These are phyloP conservation scores for Sebastes taczanowskii DNA, from an alignment of 2,797 vertebrate genomes.

Conservation along the genomic window DNA sequence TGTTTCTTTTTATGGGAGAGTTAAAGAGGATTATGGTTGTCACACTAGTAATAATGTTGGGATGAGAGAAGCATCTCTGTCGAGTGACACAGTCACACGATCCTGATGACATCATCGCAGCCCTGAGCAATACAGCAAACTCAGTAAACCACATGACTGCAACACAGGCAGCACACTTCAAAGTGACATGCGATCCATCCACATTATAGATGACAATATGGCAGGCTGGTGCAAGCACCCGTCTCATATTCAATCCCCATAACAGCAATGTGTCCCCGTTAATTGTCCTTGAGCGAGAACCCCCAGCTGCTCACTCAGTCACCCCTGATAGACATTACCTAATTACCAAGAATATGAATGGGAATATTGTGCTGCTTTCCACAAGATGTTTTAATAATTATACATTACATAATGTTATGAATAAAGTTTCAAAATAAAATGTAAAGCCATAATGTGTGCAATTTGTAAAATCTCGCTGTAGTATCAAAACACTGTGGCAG, in stretches of 20 bases:
- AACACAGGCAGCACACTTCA: neutral
- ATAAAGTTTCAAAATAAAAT: neutral
- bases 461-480: neutral
- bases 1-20: neutral
- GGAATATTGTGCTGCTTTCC: neutral
- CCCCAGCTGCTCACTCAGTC: slow-evolving; percentile 19
- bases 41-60: neutral
- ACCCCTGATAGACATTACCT: neutral
- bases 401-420: neutral
- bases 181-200: slow-evolving; percentile 37
- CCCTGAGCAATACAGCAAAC: neutral
- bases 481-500: neutral
- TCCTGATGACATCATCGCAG: neutral
- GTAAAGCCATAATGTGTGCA: neutral
- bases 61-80: neutral
- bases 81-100: neutral
- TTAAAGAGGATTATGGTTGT: neutral
- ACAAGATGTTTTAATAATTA: neutral
- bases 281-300: slow-evolving; percentile 51
- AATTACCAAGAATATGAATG: neutral
- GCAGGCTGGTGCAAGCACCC: neutral
- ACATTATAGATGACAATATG: slow-evolving; percentile 21
- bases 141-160: neutral
- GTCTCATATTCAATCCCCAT: slow-evolving; percentile 30
- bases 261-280: slow-evolving; percentile 33